Base-by-base conservation (phyloP, 2,113 vertebrate species). In the Taurulus bubalis region DNA sequence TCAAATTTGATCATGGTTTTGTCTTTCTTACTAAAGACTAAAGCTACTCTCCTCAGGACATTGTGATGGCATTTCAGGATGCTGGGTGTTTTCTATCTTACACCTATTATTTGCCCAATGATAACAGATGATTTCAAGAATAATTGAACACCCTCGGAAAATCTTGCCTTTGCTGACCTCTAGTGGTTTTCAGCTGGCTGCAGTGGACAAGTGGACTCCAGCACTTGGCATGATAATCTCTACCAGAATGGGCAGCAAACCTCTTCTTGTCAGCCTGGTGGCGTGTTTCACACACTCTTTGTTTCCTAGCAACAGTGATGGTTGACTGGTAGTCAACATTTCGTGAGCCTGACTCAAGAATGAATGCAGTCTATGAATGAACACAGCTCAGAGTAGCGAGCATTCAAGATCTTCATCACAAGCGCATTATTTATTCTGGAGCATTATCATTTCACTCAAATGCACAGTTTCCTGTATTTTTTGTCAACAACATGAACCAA, bases 271-370 rank as follows among this genome's bases (percentile, higher is more conserved):
- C 55, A 59, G 24, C 20, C 70, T 28, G 55, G 16, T 59, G 24
- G 24, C 3, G 7, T 24, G 36, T 65, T 60, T 32, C 28, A 38
- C 28, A 38, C 16, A 14, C 18, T 49, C 56, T 56, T 62, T 20
- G 87, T 82, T 71, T 86, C 85, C 85, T 77, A 91, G 89, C 87
- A 89, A 92, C 92, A 86, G 79, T n/a, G 56, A 49, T 28, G 30
- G 36, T 6, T 15, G 60, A 63, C 4, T 22, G 53, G 66, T 45
- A 18, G 15, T 59, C 22, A 82, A 56, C 26, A 55, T 20, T 36
- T 82, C 22, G 42, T 16, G 30, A 32, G 30, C 65, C 62, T 83
- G 65, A 73, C 4, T 36, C 20, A 20, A 75, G 12, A 68, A 60
- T 40, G 47, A 82, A 9, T 3, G 2, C 38, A 1, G 62, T 83